phyloP scores from a whole-genome alignment of 2,797 vertebrate genomes.

The Sebastes diploproa region DNA sequence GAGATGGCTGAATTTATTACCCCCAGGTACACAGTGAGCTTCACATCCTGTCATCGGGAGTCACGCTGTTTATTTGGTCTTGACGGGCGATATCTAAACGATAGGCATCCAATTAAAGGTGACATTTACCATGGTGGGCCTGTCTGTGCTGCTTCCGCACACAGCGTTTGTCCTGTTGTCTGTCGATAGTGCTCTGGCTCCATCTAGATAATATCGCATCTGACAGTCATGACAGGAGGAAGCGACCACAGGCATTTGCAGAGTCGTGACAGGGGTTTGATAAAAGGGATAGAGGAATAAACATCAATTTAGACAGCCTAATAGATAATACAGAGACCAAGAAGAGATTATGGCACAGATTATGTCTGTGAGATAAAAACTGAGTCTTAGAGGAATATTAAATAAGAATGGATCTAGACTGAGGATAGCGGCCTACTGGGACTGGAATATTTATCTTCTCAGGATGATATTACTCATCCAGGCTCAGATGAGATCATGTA shows the following conservation, averaged over 20 bases:
- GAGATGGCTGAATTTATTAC: conserved; percentile 40
- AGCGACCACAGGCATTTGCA: conserved; percentile 40
- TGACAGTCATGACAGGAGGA: conserved; percentile 49
- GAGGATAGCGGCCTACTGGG: background rate
- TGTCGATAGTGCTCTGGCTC: conserved; percentile 41
- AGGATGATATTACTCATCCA: conserved; percentile 26
- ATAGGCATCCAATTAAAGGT: conserved; percentile 68
- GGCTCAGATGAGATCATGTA: conserved; percentile 5
- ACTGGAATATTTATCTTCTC: conserved; percentile 16
- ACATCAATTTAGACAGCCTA: conserved; percentile 42
- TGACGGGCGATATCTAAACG: conserved; percentile 54
- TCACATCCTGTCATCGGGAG: conserved; percentile 52
- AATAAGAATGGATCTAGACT: conserved; percentile 41
- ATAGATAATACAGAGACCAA: conserved; percentile 34
- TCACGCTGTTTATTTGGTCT: conserved; percentile 56
- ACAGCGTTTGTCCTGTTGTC: conserved; percentile 34
- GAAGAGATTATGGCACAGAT: conserved; percentile 51
- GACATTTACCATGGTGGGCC: conserved; percentile 66
- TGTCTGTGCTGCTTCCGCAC: conserved; percentile 39
- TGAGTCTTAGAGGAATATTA: conserved; percentile 46
- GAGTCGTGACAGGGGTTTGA: conserved; percentile 37
- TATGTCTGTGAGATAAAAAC: conserved; percentile 30
- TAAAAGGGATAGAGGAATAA: conserved; percentile 38
- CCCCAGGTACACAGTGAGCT: conserved; percentile 38
- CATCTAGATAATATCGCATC: conserved; percentile 33